Evolutionary conservation across 2,888 invertebrate genomes (phyloP).

Genomic region (Mellilla xanthometata): DNA sequence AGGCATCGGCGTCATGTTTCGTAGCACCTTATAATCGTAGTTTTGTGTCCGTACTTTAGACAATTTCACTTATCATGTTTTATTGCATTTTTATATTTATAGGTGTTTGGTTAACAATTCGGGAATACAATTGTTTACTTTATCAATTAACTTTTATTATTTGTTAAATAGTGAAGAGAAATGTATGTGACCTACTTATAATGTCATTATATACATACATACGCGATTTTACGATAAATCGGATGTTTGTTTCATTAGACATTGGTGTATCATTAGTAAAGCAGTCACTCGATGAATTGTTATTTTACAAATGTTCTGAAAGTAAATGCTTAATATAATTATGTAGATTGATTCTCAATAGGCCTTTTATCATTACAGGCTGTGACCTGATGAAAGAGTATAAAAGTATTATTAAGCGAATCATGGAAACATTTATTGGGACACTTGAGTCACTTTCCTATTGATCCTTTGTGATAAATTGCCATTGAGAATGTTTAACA

Average conservation of each 20-base stretch:
- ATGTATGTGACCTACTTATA: no score
- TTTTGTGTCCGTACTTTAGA: conserved; percentile 58
- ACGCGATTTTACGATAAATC: no score
- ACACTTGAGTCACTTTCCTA: conserved; percentile 21
- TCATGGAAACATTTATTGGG: conserved; percentile 5
- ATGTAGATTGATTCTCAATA: conserved; percentile 13
- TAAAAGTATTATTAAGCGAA: conserved; percentile 21
- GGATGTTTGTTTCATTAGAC: no score
- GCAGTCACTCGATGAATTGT: no score
- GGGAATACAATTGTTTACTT: conserved; percentile 2
- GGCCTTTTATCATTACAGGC: conserved; percentile 18
- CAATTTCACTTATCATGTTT: conserved; percentile 45
- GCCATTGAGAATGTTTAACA: conserved; percentile 36
- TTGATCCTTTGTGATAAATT: conserved; percentile 46
- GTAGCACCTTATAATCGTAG: conserved; percentile 58
- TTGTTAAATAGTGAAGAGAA: no score
- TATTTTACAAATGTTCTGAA: no score
- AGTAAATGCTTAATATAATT: neutral
- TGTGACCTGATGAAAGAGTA: conserved; percentile 20
- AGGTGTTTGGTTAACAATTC: conserved; percentile 34
- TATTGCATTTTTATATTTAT: conserved; percentile 48
- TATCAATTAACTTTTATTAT: no score
- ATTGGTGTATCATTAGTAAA: no score
- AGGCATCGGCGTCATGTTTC: conserved; percentile 47
- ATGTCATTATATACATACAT: no score